Evolutionary conservation across 92 coral and sea anemone species (phyloP), one percentile per base, ranked within the genome.

Genomic region (Epizoanthus scotinus): DNA sequence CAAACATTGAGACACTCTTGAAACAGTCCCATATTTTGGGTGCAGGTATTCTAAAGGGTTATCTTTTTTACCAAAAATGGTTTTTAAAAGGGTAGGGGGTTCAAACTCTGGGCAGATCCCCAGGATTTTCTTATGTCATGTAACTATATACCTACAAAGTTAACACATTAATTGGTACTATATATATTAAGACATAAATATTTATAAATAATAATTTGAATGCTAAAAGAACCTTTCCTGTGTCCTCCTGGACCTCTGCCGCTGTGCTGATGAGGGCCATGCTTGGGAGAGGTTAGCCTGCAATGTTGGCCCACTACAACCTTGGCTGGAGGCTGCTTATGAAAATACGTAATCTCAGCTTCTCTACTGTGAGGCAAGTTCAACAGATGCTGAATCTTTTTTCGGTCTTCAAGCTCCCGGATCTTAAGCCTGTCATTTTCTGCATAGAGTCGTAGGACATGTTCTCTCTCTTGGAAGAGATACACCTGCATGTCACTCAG

Each of bases 171-270:
- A n/a, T 8, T 12, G 6, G 57, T 17, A 27, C 63, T 25, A 49
- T 63, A 53, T 17, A 26, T 9, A 78, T 2, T 8, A n/a, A 55
- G 29, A 59, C 36, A 26, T 14, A n/a, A n/a, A n/a, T n/a, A n/a
- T n/a, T n/a, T n/a, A n/a, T 15, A 21, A 64, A 14, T 14, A 15
- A 34, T 1, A 52, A 3, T 8, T 8, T 15, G 12, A 25, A 28
- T 2, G 8, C 38, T 20, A 61, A 7, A 17, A 17, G 36, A 52
- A 92, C 98, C 98, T 91, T 88, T 90, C 83, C 91, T 96, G 71
- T 96, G 99, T 13, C 99, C 99, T 3, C 99, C 99, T 52, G 99
- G 99, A 15, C 99, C 99, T 60, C 99, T 90, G 15, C 98, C 99
- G 20, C 82, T 78, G 27, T 91, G 56, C 28, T 47, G 31, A 20